Evolutionary conservation across 2,113 vertebrate species (phyloP).

Genomic region (Camelus bactrianus): DNA sequence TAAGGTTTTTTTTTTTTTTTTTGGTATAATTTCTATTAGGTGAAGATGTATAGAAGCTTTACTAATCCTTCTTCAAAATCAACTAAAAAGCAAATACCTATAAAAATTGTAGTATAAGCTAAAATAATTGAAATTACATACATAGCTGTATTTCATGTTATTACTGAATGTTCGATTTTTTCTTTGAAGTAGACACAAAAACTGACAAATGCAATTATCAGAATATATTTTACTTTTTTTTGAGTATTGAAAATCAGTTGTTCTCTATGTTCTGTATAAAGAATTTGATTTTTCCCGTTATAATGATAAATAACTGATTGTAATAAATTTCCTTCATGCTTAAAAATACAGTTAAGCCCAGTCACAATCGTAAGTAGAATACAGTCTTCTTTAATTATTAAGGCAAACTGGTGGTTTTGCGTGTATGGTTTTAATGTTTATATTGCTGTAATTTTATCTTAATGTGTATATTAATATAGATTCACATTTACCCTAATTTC

Average conservation of each 20-base stretch:
- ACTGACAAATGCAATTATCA: neutral
- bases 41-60: conserved; percentile 89
- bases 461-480: neutral
- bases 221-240: conserved; percentile 56
- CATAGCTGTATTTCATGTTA: conserved; percentile 66
- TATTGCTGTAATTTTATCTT: neutral
- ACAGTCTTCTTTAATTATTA: neutral
- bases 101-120: conserved; percentile 74
- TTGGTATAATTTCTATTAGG: conserved; percentile 91
- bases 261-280: neutral
- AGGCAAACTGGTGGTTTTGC: neutral
- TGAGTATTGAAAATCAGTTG: conserved; percentile 30
- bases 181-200: conserved; percentile 63
- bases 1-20: conserved; percentile 76
- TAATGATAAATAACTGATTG: neutral
- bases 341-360: neutral
- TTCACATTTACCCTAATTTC: neutral
- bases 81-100: conserved; percentile 79
- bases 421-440: conserved; percentile 4
- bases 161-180: conserved; percentile 71
- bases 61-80: conserved; percentile 75
- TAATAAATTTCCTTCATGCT: conserved; percentile 49
- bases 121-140: conserved; percentile 67
- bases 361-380: conserved; percentile 46
- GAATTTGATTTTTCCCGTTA: conserved; percentile 29